phyloP scores from a whole-genome alignment of 2,797 vertebrate species.

The Bryconaethiops microstoma region DNA sequence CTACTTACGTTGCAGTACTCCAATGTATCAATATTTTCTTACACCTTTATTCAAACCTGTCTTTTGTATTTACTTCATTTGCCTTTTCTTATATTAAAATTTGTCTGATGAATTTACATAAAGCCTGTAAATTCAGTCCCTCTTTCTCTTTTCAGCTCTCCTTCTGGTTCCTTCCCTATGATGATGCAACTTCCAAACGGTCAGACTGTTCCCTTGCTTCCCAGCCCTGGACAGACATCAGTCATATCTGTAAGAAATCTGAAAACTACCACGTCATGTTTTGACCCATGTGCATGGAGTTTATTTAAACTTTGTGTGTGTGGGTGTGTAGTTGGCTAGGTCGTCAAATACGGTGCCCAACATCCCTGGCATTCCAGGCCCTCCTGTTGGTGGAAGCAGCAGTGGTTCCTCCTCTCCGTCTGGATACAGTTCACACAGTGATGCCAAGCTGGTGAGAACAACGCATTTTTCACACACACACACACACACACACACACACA shows the following conservation, averaged over 20 bases:
- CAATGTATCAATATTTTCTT: too few relatives aligned
- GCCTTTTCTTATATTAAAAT: too few relatives aligned
- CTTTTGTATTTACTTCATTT: too few relatives aligned
- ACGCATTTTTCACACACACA: not conserved
- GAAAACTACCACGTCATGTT: not conserved
- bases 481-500: conserved; percentile 4
- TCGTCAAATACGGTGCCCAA: conserved; percentile 89
- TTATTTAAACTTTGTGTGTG: conserved; percentile 42
- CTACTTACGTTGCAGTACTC: too few relatives aligned
- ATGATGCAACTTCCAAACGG: conserved; percentile 96
- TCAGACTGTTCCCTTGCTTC: conserved; percentile 89
- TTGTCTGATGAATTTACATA: too few relatives aligned
- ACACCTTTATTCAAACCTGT: too few relatives aligned
- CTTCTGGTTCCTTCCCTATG: conserved; percentile 86
- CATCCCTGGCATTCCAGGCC: conserved; percentile 95
- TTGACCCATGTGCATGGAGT: conserved; percentile 5
- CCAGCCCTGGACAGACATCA: conserved; percentile 92
- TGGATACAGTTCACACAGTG: conserved; percentile 76
- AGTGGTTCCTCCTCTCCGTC: conserved; percentile 80
- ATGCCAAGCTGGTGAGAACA: conserved; percentile 83
- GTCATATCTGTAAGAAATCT: conserved; percentile 90
- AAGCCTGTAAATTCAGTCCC: not conserved
- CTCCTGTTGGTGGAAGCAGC: conserved; percentile 82
- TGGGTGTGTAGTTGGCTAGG: conserved; percentile 82
- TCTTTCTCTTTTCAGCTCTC: conserved; percentile 80